Evolutionary conservation across 2,797 vertebrate genomes (phyloP).

Genomic region (Cyclopterus lumpus): DNA sequence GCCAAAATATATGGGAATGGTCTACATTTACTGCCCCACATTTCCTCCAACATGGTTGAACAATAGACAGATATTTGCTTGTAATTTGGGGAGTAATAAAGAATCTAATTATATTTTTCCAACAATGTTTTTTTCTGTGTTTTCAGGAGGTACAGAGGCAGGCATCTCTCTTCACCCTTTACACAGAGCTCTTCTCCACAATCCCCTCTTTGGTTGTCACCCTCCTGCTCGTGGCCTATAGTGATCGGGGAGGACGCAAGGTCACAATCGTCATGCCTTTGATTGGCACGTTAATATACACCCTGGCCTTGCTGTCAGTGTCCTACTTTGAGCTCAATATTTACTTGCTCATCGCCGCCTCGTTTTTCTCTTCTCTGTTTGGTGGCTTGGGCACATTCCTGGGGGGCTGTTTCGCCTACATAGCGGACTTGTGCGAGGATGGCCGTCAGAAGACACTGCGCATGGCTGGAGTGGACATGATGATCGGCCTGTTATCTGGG

Average conservation of each 20-base stretch:
- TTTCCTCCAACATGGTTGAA: no score
- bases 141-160: constrained; percentile 91
- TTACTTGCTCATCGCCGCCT: constrained; percentile 85
- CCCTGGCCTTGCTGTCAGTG: constrained; percentile 78
- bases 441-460: constrained; percentile 88
- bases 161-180: constrained; percentile 89
- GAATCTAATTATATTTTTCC: no score
- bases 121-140: constrained; percentile 61
- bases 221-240: constrained; percentile 90
- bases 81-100: no score
- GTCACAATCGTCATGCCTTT: constrained; percentile 89
- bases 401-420: constrained; percentile 92
- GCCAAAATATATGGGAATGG: no score
- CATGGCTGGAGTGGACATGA: constrained; percentile 92
- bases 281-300: constrained; percentile 83
- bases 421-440: constrained; percentile 89
- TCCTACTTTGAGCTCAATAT: constrained; percentile 88
- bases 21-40: no score
- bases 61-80: no score
- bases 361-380: constrained; percentile 86
- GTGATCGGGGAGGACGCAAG: constrained; percentile 91
- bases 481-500: constrained; percentile 90
- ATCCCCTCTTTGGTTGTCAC: constrained; percentile 90
- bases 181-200: constrained; percentile 86
- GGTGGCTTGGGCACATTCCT: constrained; percentile 90